Evolutionary conservation across 1,140 invertebrate species (phyloP).

Genomic region (Apis dorsata): DNA sequence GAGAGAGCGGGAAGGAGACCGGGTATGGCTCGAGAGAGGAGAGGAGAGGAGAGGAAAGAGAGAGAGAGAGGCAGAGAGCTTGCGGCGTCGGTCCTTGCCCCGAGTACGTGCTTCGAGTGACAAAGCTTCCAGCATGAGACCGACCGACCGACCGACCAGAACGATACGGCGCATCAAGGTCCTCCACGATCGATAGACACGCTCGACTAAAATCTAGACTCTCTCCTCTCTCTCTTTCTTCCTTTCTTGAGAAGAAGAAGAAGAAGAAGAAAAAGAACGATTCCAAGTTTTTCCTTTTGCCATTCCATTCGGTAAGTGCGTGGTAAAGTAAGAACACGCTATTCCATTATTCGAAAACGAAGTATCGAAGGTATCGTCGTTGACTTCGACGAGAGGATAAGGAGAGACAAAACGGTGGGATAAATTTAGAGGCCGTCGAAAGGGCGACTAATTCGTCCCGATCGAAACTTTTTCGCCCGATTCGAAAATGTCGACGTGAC

Average conservation of each 20-base stretch:
- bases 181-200: constrained; percentile 77
- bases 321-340: no score
- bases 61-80: constrained; percentile 71
- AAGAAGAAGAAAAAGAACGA: no score
- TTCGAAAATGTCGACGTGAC: not conserved
- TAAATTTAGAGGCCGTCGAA: no score
- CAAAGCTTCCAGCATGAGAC: constrained; percentile 76
- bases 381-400: no score
- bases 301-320: no score
- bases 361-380: no score
- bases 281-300: rapidly evolving
- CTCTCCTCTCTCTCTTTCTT: not conserved
- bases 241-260: not conserved
- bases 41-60: constrained; percentile 53
- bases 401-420: no score
- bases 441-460: not conserved
- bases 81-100: constrained; percentile 80
- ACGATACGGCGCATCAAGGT: constrained; percentile 77
- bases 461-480: not conserved
- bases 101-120: constrained; percentile 79
- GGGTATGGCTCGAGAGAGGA: not conserved
- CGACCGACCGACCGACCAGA: constrained; percentile 72
- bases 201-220: constrained; percentile 62
- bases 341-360: no score
- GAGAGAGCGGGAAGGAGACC: constrained; percentile 57